phyloP scores from a whole-genome alignment of 2,797 vertebrate species.

The Trichosurus vulpecula region DNA sequence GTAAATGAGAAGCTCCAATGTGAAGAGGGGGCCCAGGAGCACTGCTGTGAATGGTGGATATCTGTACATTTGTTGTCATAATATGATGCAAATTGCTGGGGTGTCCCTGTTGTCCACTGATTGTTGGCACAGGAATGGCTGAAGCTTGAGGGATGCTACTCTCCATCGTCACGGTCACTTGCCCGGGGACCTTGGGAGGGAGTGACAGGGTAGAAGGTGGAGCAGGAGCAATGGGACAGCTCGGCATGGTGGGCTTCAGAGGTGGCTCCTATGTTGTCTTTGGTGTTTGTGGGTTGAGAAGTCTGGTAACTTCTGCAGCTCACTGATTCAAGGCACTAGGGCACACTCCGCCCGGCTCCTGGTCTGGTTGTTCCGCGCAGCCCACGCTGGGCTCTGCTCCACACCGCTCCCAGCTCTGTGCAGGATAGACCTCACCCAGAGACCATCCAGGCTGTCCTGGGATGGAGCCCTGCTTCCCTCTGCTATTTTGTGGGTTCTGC shows the following conservation, averaged over 20 bases:
- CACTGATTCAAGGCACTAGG: too few species aligned
- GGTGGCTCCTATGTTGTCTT: too few species aligned
- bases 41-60: constrained; percentile 93
- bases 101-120: constrained; percentile 99
- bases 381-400: too few species aligned
- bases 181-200: constrained; percentile 93
- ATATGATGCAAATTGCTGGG: constrained; percentile 95
- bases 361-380: too few species aligned
- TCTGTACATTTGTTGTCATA: constrained; percentile 96
- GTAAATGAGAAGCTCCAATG: constrained; percentile 95
- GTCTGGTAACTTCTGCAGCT: too few species aligned
- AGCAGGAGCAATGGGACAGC: constrained; percentile 98
- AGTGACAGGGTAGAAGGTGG: constrained; percentile 93
- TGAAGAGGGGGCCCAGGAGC: constrained; percentile 91
- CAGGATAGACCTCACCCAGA: too few species aligned
- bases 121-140: constrained; percentile 98
- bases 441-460: too few species aligned
- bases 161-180: constrained; percentile 96
- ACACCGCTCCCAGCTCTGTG: too few species aligned
- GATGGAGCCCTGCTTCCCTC: too few species aligned
- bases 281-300: too few species aligned
- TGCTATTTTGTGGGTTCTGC: too few species aligned
- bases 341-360: too few species aligned
- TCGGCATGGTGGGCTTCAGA: constrained; percentile 94
- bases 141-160: constrained; percentile 93